Conservation (phyloP, 1,140 invertebrate species). For the Agraylea sexmaculata region DNA sequence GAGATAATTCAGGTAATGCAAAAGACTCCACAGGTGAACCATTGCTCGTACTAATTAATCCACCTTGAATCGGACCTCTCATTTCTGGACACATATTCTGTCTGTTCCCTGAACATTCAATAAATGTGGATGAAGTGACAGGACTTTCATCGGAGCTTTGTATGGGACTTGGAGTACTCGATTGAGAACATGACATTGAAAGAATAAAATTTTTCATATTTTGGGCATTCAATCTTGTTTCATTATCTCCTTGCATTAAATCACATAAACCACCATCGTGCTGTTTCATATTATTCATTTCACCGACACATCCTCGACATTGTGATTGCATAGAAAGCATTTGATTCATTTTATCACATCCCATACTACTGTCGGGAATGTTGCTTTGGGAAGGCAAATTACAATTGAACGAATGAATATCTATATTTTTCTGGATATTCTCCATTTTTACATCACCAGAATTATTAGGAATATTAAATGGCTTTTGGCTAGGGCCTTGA, state of each 20-base stretch:
- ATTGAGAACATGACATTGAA: conserved; percentile 20
- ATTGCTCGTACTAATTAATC: conserved; percentile 62
- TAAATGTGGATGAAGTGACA: conserved; percentile 57
- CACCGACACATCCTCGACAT: conserved; percentile 32
- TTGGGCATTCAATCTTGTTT: too few relatives aligned
- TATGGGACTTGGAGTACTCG: conserved; percentile 40
- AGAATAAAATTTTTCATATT: too few relatives aligned
- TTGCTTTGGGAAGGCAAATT: conserved; percentile 31
- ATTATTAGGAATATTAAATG: conserved; percentile 9
- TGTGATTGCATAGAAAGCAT: conserved; percentile 32
- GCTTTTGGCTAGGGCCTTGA: conserved; percentile 10
- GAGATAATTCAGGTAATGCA: conserved; percentile 37
- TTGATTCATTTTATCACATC: conserved; percentile 34
- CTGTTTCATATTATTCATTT: conserved; percentile 21
- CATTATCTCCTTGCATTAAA: too few relatives aligned
- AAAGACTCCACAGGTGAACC: conserved; percentile 49
- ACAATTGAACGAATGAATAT: conserved; percentile 12
- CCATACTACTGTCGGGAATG: conserved; percentile 42
- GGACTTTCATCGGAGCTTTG: conserved; percentile 50
- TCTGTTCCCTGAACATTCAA: conserved; percentile 39
- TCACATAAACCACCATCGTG: too few relatives aligned
- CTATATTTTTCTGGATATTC: conserved; percentile 10
- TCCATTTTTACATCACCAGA: conserved; percentile 8
- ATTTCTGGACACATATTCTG: conserved; percentile 35
- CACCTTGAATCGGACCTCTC: conserved; percentile 57